Evolutionary conservation across 2,797 vertebrate species (phyloP), one percentile per base, ranked within the genome.

Genomic region (Eupleurogrammus muticus): DNA sequence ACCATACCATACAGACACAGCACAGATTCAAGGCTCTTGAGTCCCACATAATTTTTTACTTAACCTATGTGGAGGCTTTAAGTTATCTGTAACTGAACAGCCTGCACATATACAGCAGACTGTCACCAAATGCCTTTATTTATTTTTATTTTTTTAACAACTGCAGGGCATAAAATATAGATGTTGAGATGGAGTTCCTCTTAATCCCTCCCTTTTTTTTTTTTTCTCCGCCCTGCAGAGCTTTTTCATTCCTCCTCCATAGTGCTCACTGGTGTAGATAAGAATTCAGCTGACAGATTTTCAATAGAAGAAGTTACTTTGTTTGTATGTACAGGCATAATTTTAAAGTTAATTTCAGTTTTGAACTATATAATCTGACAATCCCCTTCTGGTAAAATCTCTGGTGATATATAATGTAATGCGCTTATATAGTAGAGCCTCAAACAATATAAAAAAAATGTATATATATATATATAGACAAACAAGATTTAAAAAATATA

Each of bases 81-180:
- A 54, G 67, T 77, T 75, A 79, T 86, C 68, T 76, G 35, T 65
- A 78, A 75, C 10, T 2, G 16, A 86, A 61, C 65, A 66, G 32
- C 62, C 46, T 73, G n/a, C 66, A 62, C 53, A 67, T 70, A 66
- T 52, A 59, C 28, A 24, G 32, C 35, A 51, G 50, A 46, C 28
- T 68, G 57, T 66, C 63, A 74, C 54, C 36, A 75, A 75, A 51
- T 55, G 19, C 20, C 14, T 44, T 61, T 70, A n/a, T n/a, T n/a
- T n/a, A n/a, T 36, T 36, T 52, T 24, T 36, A 36, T 36, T 36
- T 40, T 40, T 40, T 75, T 55, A 61, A 35, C 40, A 74, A 49
- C 51, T 68, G 53, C 49, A 59, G 21, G 57, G 63, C 67, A 76
- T 71, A 64, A 60, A 71, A 66, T 81, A 75, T 77, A 80, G 64